These are phyloP conservation scores for Vespertilio murinus DNA, from an alignment of 2,797 vertebrate species.

Conservation along the genomic window DNA sequence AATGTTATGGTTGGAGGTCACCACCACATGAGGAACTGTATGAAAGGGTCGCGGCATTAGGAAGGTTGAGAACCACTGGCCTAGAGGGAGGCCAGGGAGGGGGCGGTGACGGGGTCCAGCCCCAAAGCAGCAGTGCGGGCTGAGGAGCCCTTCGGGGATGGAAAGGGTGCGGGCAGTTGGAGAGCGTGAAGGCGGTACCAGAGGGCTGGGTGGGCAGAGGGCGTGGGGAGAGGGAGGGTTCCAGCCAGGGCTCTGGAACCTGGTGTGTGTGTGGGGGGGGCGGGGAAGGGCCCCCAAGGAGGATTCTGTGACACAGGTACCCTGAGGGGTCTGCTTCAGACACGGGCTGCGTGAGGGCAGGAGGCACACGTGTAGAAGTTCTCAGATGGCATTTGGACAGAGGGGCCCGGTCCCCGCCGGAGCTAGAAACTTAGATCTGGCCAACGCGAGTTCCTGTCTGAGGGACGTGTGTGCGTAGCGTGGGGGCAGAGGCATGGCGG, in stretches of 20 bases:
- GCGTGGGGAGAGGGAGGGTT: background rate
- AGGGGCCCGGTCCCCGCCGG: background rate
- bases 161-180: background rate
- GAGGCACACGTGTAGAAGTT: background rate
- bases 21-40: no score
- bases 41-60: no score
- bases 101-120: background rate
- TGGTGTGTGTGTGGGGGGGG: background rate
- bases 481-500: accelerated
- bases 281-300: background rate
- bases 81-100: no score
- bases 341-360: background rate
- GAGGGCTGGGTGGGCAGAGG: background rate
- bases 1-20: no score
- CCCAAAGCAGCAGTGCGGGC: background rate
- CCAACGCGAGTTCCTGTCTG: background rate
- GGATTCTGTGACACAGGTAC: background rate
- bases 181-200: background rate
- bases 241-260: background rate
- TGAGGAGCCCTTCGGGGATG: background rate
- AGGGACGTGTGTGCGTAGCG: background rate
- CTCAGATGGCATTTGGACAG: background rate
- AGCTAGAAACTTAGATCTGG: background rate
- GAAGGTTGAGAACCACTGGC: no score
- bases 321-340: background rate